Conservation (phyloP, 2,113 vertebrate genomes). For the Anhinga rufa region DNA sequence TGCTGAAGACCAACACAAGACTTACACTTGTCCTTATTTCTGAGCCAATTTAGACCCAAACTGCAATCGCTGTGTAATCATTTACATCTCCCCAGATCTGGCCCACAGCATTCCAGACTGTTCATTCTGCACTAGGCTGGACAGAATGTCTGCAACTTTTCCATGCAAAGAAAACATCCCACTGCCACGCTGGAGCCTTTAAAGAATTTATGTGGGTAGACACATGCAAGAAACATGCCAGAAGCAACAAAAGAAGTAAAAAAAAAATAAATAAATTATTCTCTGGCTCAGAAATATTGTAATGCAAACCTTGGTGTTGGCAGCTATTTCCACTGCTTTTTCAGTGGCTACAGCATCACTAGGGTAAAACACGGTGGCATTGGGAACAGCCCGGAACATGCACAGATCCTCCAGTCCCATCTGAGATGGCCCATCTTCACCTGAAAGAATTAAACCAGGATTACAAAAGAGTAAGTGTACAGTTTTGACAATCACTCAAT, state of each 20-base stretch:
- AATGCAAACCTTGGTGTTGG: conserved; percentile 84
- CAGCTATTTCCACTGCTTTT: conserved; percentile 92
- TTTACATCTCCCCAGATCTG: neutral
- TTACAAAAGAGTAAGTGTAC: neutral
- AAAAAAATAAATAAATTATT: neutral
- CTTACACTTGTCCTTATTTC: neutral
- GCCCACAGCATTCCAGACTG: neutral
- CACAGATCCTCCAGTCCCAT: conserved; percentile 92
- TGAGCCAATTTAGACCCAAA: neutral
- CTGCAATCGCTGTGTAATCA: neutral
- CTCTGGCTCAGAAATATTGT: neutral
- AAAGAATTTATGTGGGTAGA: neutral
- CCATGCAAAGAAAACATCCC: neutral
- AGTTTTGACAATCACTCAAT: neutral
- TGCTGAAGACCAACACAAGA: neutral
- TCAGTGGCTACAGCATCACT: conserved; percentile 90
- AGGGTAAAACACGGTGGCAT: conserved; percentile 89
- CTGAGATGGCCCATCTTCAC: conserved; percentile 92
- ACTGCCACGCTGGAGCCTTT: neutral
- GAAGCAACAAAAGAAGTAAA: neutral
- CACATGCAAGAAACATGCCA: neutral
- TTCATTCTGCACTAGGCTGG: neutral
- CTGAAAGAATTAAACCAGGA: conserved; percentile 62
- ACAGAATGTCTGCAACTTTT: neutral
- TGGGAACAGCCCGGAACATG: conserved; percentile 88